A percentile compares a stretch with the other conserved stretches of the same genome.
These are phyloP conservation scores for Propsilocerus akamusi DNA, from an alignment of 1,140 invertebrate species.

Conservation along the genomic window DNA sequence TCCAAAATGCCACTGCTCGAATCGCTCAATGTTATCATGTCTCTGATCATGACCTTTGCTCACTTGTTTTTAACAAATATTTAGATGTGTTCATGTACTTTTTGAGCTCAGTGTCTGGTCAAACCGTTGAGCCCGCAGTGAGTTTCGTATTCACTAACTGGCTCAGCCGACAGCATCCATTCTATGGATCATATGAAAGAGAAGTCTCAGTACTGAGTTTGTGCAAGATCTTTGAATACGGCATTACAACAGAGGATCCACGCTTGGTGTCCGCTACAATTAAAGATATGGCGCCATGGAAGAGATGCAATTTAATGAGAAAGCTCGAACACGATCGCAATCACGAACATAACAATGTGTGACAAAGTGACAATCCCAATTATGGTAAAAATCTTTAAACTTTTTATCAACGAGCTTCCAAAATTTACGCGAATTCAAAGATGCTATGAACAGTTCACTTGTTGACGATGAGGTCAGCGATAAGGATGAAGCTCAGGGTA, in stretches of 20 bases:
- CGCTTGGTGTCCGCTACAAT: slow-evolving; percentile 31
- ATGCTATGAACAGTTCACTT: slow-evolving; percentile 10
- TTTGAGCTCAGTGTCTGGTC: slow-evolving; percentile 55
- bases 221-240: slow-evolving; percentile 34
- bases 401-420: slow-evolving; percentile 31
- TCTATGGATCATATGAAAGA: slow-evolving; percentile 53
- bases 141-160: slow-evolving; percentile 60
- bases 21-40: slow-evolving; percentile 38
- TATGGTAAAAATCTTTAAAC: slow-evolving; percentile 35
- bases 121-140: slow-evolving; percentile 48
- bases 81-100: slow-evolving; percentile 58
- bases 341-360: slow-evolving; percentile 25
- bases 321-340: slow-evolving; percentile 25
- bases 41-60: slow-evolving; percentile 59
- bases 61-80: slow-evolving; percentile 53
- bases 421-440: slow-evolving; percentile 24
- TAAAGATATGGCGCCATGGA: slow-evolving; percentile 26
- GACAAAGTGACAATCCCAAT: slow-evolving; percentile 29
- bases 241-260: slow-evolving; percentile 31
- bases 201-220: slow-evolving; percentile 41
- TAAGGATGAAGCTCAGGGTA: slow-evolving; percentile 19
- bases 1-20: slow-evolving; percentile 55
- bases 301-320: slow-evolving; percentile 15
- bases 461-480: slow-evolving; percentile 23
- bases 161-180: slow-evolving; percentile 50